Percentiles rank a stretch among this genome's conserved stretches.
phyloP scores from a whole-genome alignment of 2,888 invertebrate genomes.

The Chrysotoxum bicinctum region DNA sequence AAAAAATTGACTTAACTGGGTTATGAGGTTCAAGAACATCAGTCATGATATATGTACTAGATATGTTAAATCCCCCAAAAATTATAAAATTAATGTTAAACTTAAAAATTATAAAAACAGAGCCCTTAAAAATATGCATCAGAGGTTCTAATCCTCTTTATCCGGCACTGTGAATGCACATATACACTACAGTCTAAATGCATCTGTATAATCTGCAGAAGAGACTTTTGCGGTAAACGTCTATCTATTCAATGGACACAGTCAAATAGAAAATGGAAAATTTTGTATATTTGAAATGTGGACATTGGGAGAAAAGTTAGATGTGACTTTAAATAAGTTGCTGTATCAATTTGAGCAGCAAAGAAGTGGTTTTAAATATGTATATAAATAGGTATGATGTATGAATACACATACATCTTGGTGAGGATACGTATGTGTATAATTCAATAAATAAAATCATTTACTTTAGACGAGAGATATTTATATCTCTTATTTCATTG shows the following conservation, averaged over 20 bases:
- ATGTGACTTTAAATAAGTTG: slow-evolving; percentile 4
- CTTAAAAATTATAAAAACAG: too few species aligned
- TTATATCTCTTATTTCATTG: too few species aligned
- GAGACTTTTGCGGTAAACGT: slow-evolving; percentile 7
- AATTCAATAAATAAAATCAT: too few species aligned
- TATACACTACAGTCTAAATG: neutral
- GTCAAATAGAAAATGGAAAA: slow-evolving; percentile 3
- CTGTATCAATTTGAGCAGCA: neutral
- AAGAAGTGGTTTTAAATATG: neutral
- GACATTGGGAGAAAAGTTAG: neutral
- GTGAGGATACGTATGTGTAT: too few species aligned
- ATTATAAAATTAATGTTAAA: too few species aligned
- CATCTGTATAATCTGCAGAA: neutral
- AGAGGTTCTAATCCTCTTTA: neutral
- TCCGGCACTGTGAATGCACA: neutral
- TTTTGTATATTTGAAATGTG: slow-evolving; percentile 2
- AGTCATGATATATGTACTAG: too few species aligned
- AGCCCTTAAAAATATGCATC: too few species aligned
- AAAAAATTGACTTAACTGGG: too few species aligned
- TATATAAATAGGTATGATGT: neutral
- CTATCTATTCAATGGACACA: neutral
- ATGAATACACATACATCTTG: too few species aligned
- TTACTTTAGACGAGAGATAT: too few species aligned
- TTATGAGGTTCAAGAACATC: too few species aligned
- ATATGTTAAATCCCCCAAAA: too few species aligned